Conservation (phyloP, 2,888 invertebrate species). For the Pseudeuparius sepicola region DNA sequence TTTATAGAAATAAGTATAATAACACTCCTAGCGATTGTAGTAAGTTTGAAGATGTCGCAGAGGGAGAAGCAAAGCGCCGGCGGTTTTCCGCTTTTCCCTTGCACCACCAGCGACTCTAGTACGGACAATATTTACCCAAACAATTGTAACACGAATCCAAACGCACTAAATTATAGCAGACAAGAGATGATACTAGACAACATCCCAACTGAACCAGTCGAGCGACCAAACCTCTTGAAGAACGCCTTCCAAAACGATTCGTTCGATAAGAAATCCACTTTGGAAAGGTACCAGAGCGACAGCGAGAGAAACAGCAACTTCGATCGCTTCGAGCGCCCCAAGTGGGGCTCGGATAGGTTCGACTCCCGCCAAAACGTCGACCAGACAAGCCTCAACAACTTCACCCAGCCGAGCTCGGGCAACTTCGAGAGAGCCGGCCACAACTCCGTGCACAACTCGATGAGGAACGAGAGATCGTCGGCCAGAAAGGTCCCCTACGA, state of each 20-base stretch:
- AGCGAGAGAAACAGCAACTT: conserved; percentile 43
- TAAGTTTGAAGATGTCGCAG: conserved; percentile 55
- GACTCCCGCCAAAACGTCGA: conserved; percentile 45
- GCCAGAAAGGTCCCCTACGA: conserved; percentile 31
- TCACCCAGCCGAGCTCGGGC: conserved; percentile 31
- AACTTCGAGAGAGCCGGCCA: conserved; percentile 32
- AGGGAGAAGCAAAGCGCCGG: conserved; percentile 64
- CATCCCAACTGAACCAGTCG: conserved; percentile 40
- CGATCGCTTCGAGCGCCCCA: conserved; percentile 47
- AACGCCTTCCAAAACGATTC: conserved; percentile 51
- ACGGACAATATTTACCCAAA: conserved; percentile 80
- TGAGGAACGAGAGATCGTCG: conserved; percentile 32
- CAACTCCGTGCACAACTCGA: conserved; percentile 29
- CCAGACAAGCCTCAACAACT: conserved; percentile 31
- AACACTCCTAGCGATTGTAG: conserved; percentile 76
- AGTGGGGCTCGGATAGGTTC: conserved; percentile 46
- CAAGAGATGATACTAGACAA: conserved; percentile 40
- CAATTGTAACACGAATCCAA: conserved; percentile 77
- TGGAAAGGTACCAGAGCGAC: conserved; percentile 51
- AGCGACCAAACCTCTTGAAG: conserved; percentile 45
- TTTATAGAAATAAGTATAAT: conserved; percentile 83
- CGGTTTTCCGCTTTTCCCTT: conserved; percentile 71
- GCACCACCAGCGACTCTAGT: conserved; percentile 74
- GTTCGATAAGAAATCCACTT: conserved; percentile 53
- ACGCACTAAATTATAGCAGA: conserved; percentile 69